phyloP scores from a whole-genome alignment of 2,797 vertebrate genomes.

The Danio aesculapii region DNA sequence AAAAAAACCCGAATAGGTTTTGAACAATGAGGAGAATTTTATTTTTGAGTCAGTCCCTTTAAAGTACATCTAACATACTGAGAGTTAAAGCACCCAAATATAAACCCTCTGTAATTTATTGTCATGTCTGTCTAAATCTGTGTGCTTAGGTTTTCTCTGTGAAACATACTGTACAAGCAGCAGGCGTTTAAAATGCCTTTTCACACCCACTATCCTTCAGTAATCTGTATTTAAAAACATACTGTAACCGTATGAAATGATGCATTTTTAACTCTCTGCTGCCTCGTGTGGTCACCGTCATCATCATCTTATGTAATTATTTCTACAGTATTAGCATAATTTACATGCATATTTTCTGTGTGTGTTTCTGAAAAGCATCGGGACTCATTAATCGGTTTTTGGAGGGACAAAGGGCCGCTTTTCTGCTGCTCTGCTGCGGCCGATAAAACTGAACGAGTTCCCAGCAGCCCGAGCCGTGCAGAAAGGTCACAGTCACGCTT shows the following conservation, averaged over 20 bases:
- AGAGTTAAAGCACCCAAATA: no score
- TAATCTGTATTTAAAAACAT: no score
- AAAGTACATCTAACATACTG: no score
- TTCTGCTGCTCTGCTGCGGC: conserved; percentile 25
- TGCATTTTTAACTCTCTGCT: conserved; percentile 42
- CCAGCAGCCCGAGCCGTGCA: conserved; percentile 12
- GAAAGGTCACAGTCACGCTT: conserved; percentile 58
- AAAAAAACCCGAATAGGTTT: no score
- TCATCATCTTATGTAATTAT: conserved; percentile 8
- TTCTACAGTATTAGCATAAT: conserved; percentile 53
- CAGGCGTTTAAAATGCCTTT: not conserved
- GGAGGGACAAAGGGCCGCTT: conserved; percentile 19
- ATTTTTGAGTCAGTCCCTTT: no score
- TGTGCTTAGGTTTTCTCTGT: not conserved
- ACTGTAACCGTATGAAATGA: no score
- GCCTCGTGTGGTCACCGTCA: conserved; percentile 49
- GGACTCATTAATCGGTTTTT: conserved; percentile 54
- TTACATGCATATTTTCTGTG: conserved; percentile 30
- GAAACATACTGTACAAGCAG: not conserved
- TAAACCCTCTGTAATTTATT: no score
- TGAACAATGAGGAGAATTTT: no score
- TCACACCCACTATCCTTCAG: no score
- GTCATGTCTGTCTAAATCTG: no score
- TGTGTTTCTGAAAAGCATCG: conserved; percentile 35
- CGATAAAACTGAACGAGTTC: conserved; percentile 36